A percentile compares a stretch with the other conserved stretches of the same genome.
These are phyloP conservation scores for Fragum whitleyi DNA, from an alignment of 2,888 invertebrate genomes.

Conservation along the genomic window DNA sequence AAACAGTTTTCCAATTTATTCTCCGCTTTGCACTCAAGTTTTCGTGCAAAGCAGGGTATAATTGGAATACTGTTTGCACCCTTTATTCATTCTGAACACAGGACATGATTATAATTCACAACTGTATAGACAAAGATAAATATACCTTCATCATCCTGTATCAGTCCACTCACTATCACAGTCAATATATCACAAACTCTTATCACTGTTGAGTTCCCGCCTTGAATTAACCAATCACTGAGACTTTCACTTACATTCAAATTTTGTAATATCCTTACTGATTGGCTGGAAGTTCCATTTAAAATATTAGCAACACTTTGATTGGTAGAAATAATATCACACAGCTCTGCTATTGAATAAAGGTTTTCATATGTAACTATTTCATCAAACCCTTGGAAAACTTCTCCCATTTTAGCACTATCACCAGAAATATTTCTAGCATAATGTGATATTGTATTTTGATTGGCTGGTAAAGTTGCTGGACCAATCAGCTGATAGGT, in stretches of 20 bases:
- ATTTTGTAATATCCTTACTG: conserved; percentile 30
- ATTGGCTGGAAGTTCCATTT: conserved; percentile 36
- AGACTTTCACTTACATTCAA: conserved; percentile 33
- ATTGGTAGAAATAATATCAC: conserved; percentile 50
- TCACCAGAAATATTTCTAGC: conserved; percentile 38
- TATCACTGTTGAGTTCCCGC: conserved; percentile 13
- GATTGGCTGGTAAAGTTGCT: conserved; percentile 30
- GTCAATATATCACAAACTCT: conserved; percentile 15
- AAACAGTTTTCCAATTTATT: too few relatives aligned
- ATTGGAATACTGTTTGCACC: too few relatives aligned
- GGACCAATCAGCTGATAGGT: conserved; percentile 57
- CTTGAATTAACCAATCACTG: conserved; percentile 40
- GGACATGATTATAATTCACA: too few relatives aligned
- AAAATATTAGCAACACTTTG: conserved; percentile 31
- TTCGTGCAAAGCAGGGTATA: too few relatives aligned
- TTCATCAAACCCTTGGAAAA: conserved; percentile 37
- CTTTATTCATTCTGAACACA: too few relatives aligned
- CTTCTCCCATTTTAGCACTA: conserved; percentile 7
- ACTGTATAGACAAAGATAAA: background rate
- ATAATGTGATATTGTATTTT: conserved; percentile 31
- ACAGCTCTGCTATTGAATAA: conserved; percentile 35
- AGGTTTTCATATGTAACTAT: conserved; percentile 27
- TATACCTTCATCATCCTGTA: conserved; percentile 5
- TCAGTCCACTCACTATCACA: background rate
- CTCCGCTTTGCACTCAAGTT: too few relatives aligned